phyloP scores from a whole-genome alignment of 2,113 vertebrate genomes.

The Campylorhamphus procurvoides region DNA sequence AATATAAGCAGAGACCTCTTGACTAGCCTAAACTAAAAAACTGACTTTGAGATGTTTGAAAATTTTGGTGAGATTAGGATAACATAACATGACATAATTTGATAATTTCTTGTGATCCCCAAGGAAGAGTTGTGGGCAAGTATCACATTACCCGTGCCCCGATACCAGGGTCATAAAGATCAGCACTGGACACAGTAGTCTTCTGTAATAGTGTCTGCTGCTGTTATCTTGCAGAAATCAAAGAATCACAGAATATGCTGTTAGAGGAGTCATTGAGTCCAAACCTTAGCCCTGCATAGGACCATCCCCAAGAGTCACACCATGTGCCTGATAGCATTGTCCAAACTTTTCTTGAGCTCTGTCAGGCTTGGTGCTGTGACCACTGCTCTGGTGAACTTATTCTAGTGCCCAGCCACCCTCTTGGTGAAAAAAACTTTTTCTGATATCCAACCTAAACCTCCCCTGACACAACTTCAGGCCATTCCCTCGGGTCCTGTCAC shows the following conservation, averaged over 20 bases:
- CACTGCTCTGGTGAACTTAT: too few relatives aligned
- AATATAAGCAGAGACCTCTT: background rate
- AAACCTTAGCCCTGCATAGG: background rate
- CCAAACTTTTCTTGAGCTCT: background rate
- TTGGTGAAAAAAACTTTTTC: background rate
- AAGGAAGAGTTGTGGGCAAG: background rate
- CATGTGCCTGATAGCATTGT: background rate
- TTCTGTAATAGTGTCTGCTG: background rate
- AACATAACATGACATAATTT: background rate
- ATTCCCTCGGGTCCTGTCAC: background rate
- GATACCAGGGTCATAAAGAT: background rate
- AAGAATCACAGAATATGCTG: background rate
- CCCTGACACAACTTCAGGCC: background rate
- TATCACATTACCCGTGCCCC: background rate
- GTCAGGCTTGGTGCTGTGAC: accelerated
- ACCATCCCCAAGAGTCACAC: background rate
- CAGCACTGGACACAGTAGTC: background rate
- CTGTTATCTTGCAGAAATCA: background rate
- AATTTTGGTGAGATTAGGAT: background rate
- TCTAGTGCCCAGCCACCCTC: background rate
- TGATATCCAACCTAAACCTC: background rate
- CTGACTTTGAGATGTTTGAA: background rate
- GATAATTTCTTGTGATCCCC: background rate
- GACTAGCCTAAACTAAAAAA: background rate
- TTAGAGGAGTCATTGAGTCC: background rate